Conservation (phyloP, 1,140 invertebrate genomes). For the Caenorhabditis remanei region DNA sequence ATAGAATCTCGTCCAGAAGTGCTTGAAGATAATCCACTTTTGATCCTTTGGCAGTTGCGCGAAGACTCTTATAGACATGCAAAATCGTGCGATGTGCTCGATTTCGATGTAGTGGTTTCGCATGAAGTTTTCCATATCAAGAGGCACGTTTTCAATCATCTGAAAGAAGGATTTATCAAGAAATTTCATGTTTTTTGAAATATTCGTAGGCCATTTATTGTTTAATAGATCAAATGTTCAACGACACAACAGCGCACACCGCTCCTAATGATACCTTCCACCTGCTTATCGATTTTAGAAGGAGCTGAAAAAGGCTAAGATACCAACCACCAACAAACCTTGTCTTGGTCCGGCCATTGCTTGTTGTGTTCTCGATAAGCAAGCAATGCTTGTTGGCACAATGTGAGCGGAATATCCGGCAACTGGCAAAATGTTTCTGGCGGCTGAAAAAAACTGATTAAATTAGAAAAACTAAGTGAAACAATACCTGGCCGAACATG, state of each 20-base stretch:
- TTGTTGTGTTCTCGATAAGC: constrained; percentile 53
- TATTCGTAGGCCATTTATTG: no score
- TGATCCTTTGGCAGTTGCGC: constrained; percentile 54
- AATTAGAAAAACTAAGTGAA: neutral
- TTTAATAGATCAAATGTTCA: no score
- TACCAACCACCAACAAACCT: neutral
- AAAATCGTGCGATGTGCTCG: constrained; percentile 55
- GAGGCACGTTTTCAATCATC: constrained; percentile 30
- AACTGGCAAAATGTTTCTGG: constrained; percentile 28
- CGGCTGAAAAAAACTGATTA: neutral
- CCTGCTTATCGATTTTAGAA: neutral
- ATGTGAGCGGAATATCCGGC: constrained; percentile 14
- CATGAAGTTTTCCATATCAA: constrained; percentile 54
- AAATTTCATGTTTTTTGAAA: neutral
- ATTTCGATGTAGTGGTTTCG: constrained; percentile 54
- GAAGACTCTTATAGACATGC: constrained; percentile 55
- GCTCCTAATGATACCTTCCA: neutral
- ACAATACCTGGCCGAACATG: constrained; percentile 22
- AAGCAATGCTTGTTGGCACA: constrained; percentile 53
- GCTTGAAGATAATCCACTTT: constrained; percentile 65
- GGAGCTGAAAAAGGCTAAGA: neutral
- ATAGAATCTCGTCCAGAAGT: constrained; percentile 61
- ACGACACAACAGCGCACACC: no score
- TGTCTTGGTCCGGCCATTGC: constrained; percentile 55
- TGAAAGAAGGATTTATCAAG: constrained; percentile 19